phyloP scores from a whole-genome alignment of 2,797 vertebrate species.

The Labroides dimidiatus region DNA sequence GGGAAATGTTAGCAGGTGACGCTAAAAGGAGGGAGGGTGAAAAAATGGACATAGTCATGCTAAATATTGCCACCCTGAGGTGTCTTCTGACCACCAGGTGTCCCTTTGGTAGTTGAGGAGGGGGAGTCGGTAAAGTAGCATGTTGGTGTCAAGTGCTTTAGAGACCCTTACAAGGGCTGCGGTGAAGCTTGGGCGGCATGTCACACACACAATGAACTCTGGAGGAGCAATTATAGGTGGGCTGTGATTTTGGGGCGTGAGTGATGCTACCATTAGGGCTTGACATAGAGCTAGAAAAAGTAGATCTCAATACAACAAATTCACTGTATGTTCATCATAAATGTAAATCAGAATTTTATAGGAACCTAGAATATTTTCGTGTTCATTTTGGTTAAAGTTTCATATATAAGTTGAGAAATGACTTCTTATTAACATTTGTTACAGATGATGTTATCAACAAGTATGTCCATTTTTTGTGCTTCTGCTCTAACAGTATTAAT shows the following conservation, averaged over 20 bases:
- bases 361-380: no score
- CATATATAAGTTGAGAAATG: background rate
- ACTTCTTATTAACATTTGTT: background rate
- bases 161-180: constrained; percentile 55
- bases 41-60: constrained; percentile 67
- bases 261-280: constrained; percentile 44
- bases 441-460: background rate
- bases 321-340: background rate
- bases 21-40: constrained; percentile 64
- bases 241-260: constrained; percentile 70
- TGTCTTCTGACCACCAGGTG: constrained; percentile 62
- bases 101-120: constrained; percentile 27
- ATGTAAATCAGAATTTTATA: background rate
- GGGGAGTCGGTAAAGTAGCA: constrained; percentile 48
- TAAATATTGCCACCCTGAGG: constrained; percentile 62
- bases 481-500: constrained; percentile 2
- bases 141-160: constrained; percentile 67
- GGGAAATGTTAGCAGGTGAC: constrained; percentile 66
- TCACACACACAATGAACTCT: constrained; percentile 79
- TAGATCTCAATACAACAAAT: constrained; percentile 20
- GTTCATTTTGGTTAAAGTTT: background rate
- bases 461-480: constrained; percentile 10
- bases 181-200: constrained; percentile 73
- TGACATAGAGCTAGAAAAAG: constrained; percentile 40
- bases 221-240: constrained; percentile 79